Conservation (phyloP, 23 tunicate genomes). For the Ciona savignyi region DNA sequence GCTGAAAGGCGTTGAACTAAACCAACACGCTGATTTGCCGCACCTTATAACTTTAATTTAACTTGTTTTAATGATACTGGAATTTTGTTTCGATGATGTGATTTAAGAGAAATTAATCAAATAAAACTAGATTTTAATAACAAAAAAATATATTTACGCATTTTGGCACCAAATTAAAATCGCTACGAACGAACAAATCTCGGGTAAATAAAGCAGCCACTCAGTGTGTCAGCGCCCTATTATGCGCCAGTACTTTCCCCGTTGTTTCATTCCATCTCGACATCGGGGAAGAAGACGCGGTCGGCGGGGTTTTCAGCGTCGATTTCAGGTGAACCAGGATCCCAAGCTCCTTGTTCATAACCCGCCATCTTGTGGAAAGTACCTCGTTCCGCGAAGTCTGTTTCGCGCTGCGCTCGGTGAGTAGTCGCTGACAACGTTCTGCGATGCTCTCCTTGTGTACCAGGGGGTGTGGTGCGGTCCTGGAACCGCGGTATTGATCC, state of each 20-base stretch:
- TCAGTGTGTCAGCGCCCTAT: too few relatives aligned
- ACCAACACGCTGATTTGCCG: too few relatives aligned
- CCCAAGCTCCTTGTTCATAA: conserved; percentile 31
- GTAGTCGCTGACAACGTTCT: conserved; percentile 35
- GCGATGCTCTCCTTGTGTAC: conserved; percentile 17
- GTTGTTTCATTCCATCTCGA: conserved; percentile 32
- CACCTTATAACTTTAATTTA: too few relatives aligned
- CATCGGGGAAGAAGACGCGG: conserved; percentile 17
- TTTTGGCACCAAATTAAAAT: neutral
- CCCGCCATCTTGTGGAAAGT: conserved; percentile 40
- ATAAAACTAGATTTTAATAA: neutral
- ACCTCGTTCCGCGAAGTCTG: conserved; percentile 19
- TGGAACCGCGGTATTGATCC: neutral
- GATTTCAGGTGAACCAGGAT: conserved; percentile 22
- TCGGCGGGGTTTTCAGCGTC: conserved; percentile 9
- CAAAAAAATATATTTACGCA: too few relatives aligned
- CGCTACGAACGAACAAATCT: neutral
- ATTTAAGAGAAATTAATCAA: too few relatives aligned
- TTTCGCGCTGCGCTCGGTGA: conserved; percentile 23
- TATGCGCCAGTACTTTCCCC: conserved; percentile 21
- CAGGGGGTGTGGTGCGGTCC: conserved; percentile 1
- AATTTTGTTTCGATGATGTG: too few relatives aligned
- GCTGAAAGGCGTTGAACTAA: too few relatives aligned
- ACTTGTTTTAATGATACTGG: too few relatives aligned
- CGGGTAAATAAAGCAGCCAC: neutral